phyloP scores from a whole-genome alignment of 2,797 vertebrate species.

The Danio choprae region DNA sequence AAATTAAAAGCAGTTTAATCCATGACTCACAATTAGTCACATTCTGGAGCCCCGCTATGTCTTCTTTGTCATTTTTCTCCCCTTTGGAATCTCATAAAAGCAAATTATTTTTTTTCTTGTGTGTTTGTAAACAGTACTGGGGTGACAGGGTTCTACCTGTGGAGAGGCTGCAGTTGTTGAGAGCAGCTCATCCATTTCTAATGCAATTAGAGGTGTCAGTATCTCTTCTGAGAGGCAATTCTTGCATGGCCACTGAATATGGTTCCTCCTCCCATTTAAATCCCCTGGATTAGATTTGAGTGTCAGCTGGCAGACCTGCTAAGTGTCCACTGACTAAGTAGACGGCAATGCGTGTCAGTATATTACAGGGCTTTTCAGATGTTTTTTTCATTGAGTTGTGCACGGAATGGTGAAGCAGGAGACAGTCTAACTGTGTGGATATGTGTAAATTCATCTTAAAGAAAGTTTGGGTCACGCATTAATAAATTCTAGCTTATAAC shows the following conservation, averaged over 20 bases:
- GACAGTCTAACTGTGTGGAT: conserved; percentile 49
- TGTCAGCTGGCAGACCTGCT: conserved; percentile 60
- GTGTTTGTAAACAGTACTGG: conserved; percentile 31
- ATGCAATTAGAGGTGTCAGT: conserved; percentile 57
- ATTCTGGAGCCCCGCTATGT: no score
- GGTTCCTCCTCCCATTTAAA: conserved; percentile 47
- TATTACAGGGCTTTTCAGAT: conserved; percentile 60
- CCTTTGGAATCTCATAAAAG: conserved; percentile 28
- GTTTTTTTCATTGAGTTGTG: conserved; percentile 49
- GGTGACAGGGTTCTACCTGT: conserved; percentile 38
- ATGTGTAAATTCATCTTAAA: not conserved
- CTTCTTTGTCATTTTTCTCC: conserved; percentile 24
- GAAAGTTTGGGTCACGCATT: not conserved
- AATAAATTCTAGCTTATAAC: no score
- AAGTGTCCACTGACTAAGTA: conserved; percentile 58
- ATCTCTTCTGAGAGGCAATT: conserved; percentile 37
- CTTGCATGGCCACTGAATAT: conserved; percentile 40
- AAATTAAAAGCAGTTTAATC: no score
- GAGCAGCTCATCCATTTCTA: conserved; percentile 55
- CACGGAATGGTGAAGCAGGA: conserved; percentile 40
- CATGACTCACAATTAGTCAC: no score
- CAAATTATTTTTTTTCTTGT: not conserved
- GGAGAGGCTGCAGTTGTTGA: conserved; percentile 45
- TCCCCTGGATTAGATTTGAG: conserved; percentile 60
- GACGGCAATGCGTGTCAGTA: conserved; percentile 59